Conservation (phyloP, 2,888 invertebrate species). For the Diaphora mendica region DNA sequence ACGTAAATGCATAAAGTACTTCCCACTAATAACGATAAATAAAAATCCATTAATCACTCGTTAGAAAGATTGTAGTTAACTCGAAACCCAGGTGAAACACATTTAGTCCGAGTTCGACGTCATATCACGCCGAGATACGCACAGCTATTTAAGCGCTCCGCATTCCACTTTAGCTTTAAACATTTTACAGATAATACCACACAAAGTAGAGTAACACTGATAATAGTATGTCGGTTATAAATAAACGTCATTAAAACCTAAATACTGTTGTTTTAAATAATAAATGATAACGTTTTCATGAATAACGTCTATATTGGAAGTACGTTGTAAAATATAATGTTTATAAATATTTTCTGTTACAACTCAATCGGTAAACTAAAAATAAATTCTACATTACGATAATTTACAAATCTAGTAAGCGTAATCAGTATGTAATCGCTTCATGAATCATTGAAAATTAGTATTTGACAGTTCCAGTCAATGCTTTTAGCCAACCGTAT, state of each 20-base stretch:
- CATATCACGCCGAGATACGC: neutral
- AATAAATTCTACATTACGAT: neutral
- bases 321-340: neutral
- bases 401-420: neutral
- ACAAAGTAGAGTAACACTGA: conserved; percentile 15
- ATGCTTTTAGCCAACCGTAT: neutral
- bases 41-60: neutral
- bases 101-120: conserved; percentile 2
- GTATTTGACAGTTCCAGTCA: neutral
- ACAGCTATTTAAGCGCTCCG: conserved; percentile 23
- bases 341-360: conserved; percentile 2
- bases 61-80: neutral
- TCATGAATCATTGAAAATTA: neutral
- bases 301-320: neutral
- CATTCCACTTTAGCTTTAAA: conserved; percentile 35
- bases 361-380: neutral
- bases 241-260: conserved; percentile 5
- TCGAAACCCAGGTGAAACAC: conserved; percentile 9
- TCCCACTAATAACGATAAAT: neutral
- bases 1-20: neutral
- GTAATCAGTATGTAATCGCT: neutral
- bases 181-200: conserved; percentile 35
- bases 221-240: conserved; percentile 14
- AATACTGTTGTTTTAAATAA: conserved; percentile 11
- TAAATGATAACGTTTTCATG: neutral